These are phyloP conservation scores for Cottus gobio DNA, from an alignment of 2,113 vertebrate species.

Conservation along the genomic window DNA sequence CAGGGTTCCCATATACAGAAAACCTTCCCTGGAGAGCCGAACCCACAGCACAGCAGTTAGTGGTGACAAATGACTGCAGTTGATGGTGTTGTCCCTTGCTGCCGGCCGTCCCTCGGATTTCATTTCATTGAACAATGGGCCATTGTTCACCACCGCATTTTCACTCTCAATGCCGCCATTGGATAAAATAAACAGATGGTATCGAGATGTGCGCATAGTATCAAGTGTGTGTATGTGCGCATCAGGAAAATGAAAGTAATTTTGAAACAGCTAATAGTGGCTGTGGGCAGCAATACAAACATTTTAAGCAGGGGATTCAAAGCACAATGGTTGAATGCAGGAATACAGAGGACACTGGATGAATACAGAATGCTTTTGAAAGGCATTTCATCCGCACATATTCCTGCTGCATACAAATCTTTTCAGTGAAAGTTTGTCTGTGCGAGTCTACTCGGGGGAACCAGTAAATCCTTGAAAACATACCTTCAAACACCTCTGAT, in stretches of 20 bases:
- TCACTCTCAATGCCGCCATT: constrained; percentile 44
- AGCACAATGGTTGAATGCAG: constrained; percentile 58
- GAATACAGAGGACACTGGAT: constrained; percentile 61
- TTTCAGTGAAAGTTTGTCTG: constrained; percentile 58
- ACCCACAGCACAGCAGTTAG: constrained; percentile 62
- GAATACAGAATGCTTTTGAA: constrained; percentile 73
- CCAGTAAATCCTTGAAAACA: constrained; percentile 49
- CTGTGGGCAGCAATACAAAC: constrained; percentile 62
- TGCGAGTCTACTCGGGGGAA: constrained; percentile 45
- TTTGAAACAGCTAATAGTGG: constrained; percentile 55
- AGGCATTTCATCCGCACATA: constrained; percentile 57
- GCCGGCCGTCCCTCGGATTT: constrained; percentile 52
- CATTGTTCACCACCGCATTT: constrained; percentile 64
- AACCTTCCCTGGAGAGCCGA: constrained; percentile 55
- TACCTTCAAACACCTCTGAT: constrained; percentile 41
- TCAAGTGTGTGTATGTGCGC: constrained; percentile 14
- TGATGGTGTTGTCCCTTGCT: constrained; percentile 57
- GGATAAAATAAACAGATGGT: constrained; percentile 68
- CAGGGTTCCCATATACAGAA: constrained; percentile 55
- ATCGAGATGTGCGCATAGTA: constrained; percentile 19
- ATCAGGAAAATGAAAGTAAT: constrained; percentile 53
- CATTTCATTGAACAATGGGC: constrained; percentile 72
- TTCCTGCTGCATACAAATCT: constrained; percentile 73
- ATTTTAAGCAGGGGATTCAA: constrained; percentile 66
- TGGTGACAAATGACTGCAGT: constrained; percentile 72